Percentiles rank a stretch among this genome's conserved stretches.
Conservation (phyloP, 2,797 vertebrate genomes). For the Botia kubotai region DNA sequence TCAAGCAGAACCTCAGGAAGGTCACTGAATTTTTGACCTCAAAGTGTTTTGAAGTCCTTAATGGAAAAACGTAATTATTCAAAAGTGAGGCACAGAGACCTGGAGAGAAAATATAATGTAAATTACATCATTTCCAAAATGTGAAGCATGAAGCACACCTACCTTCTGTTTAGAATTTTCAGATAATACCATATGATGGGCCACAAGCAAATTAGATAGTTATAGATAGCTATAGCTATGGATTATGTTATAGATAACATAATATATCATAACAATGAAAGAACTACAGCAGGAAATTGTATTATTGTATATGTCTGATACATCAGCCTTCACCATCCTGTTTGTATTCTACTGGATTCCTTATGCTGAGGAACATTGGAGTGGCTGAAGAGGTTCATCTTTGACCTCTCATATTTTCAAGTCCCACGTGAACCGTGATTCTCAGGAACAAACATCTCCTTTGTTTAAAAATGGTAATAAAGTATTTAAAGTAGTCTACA, state of each 20-base stretch:
- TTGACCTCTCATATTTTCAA: neutral
- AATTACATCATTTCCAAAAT: neutral
- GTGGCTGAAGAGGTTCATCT: neutral
- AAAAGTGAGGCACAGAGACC: neutral
- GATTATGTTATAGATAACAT: neutral
- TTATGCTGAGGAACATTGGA: neutral
- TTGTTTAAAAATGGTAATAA: neutral
- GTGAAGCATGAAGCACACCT: neutral
- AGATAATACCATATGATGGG: neutral
- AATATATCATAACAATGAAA: neutral
- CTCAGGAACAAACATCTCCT: neutral
- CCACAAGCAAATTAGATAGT: neutral
- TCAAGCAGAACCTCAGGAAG: constrained; percentile 1
- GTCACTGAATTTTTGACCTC: constrained; percentile 31
- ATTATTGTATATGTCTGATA: neutral
- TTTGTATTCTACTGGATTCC: neutral
- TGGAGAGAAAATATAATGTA: neutral
- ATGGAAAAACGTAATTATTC: constrained; percentile 20
- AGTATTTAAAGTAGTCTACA: neutral
- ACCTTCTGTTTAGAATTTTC: neutral
- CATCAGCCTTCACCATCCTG: neutral
- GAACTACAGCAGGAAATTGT: neutral
- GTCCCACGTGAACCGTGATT: neutral
- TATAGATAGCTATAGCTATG: too few species aligned
- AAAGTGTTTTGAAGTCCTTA: constrained; percentile 13